Conservation (phyloP, 2,113 vertebrate genomes). For the Serilophus lunatus region DNA sequence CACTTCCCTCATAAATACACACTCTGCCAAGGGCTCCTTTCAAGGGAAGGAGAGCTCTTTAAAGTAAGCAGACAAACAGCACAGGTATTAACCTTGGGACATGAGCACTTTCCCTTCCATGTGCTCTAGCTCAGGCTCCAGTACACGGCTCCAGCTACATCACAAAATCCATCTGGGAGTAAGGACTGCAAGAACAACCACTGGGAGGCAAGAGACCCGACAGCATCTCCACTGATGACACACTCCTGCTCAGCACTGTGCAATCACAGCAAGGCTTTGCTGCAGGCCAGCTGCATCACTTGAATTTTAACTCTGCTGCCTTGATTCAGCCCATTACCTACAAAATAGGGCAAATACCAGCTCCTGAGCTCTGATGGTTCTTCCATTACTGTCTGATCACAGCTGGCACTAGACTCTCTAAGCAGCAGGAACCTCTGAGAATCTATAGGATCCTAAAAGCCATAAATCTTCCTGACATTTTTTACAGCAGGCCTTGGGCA, state of each 20-base stretch:
- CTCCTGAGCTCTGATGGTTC: background rate
- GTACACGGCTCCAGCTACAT: background rate
- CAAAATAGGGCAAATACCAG: background rate
- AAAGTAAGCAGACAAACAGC: background rate
- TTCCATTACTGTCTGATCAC: background rate
- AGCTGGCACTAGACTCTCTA: background rate
- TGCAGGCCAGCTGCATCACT: background rate
- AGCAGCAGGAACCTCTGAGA: background rate
- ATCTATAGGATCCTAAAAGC: background rate
- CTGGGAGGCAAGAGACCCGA: background rate
- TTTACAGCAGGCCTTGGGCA: background rate
- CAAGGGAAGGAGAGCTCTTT: background rate
- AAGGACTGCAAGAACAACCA: accelerated
- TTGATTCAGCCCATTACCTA: background rate
- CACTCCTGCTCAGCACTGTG: background rate
- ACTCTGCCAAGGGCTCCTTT: background rate
- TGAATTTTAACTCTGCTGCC: background rate
- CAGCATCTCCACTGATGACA: background rate
- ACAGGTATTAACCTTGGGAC: background rate
- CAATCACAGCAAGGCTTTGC: background rate
- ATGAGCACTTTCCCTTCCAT: accelerated
- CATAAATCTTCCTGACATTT: background rate
- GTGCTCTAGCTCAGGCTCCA: background rate
- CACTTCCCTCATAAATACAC: background rate
- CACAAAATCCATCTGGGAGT: background rate